These are phyloP conservation scores for Catocala nupta DNA, from an alignment of 2,888 invertebrate genomes.

Conservation along the genomic window DNA sequence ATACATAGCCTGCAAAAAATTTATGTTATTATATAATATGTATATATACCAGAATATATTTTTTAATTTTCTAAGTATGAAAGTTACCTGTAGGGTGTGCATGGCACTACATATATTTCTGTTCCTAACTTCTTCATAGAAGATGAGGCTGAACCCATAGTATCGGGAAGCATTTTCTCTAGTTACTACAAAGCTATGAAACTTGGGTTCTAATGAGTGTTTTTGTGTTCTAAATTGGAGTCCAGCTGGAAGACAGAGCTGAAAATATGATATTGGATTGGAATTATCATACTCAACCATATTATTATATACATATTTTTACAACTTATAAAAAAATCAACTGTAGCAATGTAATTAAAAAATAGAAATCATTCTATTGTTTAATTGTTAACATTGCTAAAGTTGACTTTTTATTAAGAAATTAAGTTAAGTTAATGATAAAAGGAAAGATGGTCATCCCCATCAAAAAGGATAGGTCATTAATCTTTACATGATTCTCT, in stretches of 20 bases:
- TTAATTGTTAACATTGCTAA: too few species aligned
- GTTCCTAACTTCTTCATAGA: slow-evolving; percentile 98
- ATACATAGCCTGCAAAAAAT: slow-evolving; percentile 92
- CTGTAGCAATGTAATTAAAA: too few species aligned
- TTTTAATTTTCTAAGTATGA: background rate
- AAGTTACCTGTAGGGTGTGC: slow-evolving; percentile 94
- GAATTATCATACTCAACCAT: too few species aligned
- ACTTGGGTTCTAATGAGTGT: slow-evolving; percentile 94
- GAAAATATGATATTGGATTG: slow-evolving; percentile 46
- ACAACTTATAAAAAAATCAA: too few species aligned
- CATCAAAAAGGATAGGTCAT: too few species aligned
- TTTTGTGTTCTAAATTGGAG: slow-evolving; percentile 98
- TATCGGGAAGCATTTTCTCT: slow-evolving; percentile 98
- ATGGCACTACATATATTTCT: slow-evolving; percentile 97
- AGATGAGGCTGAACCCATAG: slow-evolving; percentile 97
- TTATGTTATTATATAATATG: background rate
- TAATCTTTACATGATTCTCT: too few species aligned
- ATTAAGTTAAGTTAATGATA: too few species aligned
- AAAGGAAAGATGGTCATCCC: too few species aligned
- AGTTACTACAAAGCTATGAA: slow-evolving; percentile 99
- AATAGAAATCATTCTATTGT: too few species aligned
- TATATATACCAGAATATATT: background rate
- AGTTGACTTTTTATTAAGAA: too few species aligned
- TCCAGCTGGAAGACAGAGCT: slow-evolving; percentile 98
- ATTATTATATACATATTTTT: too few species aligned